A percentile compares a stretch with the other conserved stretches of the same genome.
Evolutionary conservation across 2,113 vertebrate genomes (phyloP).

Genomic region (Neodontobutis hainanensis): DNA sequence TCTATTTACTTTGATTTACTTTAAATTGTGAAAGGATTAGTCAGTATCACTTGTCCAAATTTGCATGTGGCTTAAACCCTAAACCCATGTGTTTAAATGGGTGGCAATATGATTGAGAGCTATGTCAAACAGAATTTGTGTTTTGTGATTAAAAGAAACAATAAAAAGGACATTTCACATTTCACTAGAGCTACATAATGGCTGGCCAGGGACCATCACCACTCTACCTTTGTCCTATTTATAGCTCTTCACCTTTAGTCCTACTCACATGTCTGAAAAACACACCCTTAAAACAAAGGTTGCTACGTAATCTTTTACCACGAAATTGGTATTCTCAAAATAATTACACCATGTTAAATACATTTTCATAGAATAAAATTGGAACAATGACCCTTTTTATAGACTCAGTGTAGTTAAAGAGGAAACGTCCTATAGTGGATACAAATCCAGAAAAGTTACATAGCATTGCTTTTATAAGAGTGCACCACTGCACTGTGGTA

Average conservation of each 20-base stretch:
- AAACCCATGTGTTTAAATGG: neutral
- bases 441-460: too few species aligned
- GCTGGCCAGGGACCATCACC: neutral
- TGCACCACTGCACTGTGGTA: too few species aligned
- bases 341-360: too few species aligned
- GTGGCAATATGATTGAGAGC: neutral
- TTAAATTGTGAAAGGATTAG: neutral
- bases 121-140: neutral
- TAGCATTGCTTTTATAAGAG: too few species aligned
- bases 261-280: neutral
- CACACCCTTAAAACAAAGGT: conserved; percentile 1
- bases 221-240: conserved; percentile 2
- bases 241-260: conserved; percentile 10
- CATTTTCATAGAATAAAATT: too few species aligned
- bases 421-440: too few species aligned
- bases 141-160: neutral
- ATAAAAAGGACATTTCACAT: neutral
- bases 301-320: too few species aligned
- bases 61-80: neutral
- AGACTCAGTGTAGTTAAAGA: too few species aligned
- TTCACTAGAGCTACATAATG: neutral
- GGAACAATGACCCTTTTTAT: too few species aligned
- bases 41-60: neutral
- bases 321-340: too few species aligned
- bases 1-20: conserved; percentile 3